phyloP scores from a whole-genome alignment of 2,888 invertebrate species.

The Octonoba sinensis region DNA sequence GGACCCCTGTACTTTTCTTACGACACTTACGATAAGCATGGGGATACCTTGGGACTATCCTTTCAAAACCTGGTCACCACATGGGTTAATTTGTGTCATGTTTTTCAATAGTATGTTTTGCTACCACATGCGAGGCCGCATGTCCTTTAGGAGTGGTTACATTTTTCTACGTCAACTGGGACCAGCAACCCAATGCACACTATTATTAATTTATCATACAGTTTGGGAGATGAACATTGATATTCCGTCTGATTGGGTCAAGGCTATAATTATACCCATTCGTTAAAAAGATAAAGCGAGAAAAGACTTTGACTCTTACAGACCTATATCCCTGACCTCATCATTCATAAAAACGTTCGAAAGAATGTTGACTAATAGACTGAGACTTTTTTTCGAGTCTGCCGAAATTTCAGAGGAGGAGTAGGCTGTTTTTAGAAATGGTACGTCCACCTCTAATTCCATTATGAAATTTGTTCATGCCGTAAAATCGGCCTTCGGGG shows the following conservation, averaged over 20 bases:
- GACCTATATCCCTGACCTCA: not conserved
- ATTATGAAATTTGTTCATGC: constrained; percentile 1
- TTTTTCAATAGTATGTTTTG: too few species aligned
- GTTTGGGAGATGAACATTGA: not conserved
- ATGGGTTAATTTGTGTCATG: too few species aligned
- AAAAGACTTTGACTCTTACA: constrained; percentile 2
- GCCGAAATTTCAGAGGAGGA: not conserved
- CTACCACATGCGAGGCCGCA: too few species aligned
- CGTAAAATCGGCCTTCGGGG: not conserved
- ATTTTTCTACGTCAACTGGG: not conserved
- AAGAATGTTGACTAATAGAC: too few species aligned
- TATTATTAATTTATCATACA: constrained; percentile 1
- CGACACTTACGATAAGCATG: too few species aligned
- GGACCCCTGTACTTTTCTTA: too few species aligned
- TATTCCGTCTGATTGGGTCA: not conserved
- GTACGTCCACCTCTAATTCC: too few species aligned
- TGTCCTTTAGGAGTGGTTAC: too few species aligned
- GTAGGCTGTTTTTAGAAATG: not conserved
- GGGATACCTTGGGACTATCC: too few species aligned
- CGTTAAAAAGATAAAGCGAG: not conserved
- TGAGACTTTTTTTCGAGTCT: not conserved
- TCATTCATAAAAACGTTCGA: not conserved
- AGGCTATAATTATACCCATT: not conserved
- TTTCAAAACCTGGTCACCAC: too few species aligned
- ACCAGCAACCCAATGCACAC: not conserved